These are phyloP conservation scores for Conger conger DNA, from an alignment of 2,113 vertebrate genomes.

Conservation along the genomic window DNA sequence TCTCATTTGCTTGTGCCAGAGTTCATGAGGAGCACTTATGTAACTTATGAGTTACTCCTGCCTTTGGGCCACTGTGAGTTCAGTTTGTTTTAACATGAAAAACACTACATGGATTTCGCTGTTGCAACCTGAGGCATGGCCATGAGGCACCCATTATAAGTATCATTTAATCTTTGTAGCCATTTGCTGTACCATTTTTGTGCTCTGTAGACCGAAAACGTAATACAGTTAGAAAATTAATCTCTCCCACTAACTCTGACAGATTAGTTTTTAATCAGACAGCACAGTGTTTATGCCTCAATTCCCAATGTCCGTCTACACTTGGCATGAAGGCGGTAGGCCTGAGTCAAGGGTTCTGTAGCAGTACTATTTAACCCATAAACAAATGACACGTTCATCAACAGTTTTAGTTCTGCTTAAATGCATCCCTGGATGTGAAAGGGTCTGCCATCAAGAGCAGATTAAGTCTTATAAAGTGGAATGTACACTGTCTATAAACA, in stretches of 20 bases:
- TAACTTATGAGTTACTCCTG: too few species aligned
- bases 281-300: not conserved
- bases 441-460: not conserved
- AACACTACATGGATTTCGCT: too few species aligned
- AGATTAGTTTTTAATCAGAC: not conserved
- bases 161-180: not conserved
- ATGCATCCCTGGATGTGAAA: not conserved
- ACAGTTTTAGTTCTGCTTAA: not conserved
- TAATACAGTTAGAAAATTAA: too few species aligned
- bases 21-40: too few species aligned
- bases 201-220: too few species aligned
- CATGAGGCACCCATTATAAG: not conserved
- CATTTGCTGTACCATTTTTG: too few species aligned
- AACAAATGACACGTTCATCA: not conserved
- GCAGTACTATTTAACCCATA: not conserved
- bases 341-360: not conserved
- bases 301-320: not conserved
- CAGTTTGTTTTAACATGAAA: too few species aligned
- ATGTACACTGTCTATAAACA: not conserved
- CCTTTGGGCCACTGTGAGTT: too few species aligned
- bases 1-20: too few species aligned
- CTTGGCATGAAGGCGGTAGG: not conserved
- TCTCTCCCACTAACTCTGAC: too few species aligned
- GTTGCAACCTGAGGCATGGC: not conserved
- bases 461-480: not conserved